Evolutionary conservation across 2,113 vertebrate species (phyloP).

Genomic region (Oryzias javanicus): DNA sequence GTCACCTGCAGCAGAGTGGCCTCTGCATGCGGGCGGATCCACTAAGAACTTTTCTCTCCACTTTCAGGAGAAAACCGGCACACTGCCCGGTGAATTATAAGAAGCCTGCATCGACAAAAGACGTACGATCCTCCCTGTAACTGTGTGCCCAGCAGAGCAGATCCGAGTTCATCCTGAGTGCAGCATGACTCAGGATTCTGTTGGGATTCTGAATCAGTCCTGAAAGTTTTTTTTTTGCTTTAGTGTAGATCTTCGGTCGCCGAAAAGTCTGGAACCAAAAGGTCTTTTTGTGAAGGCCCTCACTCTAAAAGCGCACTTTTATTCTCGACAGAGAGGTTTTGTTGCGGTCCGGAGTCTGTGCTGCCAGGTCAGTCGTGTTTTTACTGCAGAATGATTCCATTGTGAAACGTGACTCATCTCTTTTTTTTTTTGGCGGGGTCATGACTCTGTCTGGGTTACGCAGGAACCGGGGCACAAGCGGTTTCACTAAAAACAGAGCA

Average conservation of each 20-base stretch:
- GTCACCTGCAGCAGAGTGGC: conserved; percentile 27
- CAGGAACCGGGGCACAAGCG: background rate
- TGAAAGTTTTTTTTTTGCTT: conserved; percentile 19
- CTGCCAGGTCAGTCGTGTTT: conserved; percentile 12
- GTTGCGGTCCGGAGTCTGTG: conserved; percentile 9
- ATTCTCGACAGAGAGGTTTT: conserved; percentile 21
- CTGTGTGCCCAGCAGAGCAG: conserved; percentile 44
- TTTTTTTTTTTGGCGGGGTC: conserved; percentile 12
- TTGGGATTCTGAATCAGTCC: conserved; percentile 36
- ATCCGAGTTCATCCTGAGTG: conserved; percentile 41
- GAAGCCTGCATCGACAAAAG: conserved; percentile 28
- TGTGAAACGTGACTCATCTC: conserved; percentile 22
- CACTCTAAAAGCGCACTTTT: conserved; percentile 47
- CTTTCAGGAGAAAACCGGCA: conserved; percentile 15
- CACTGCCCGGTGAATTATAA: conserved; percentile 51
- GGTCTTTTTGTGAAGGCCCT: conserved; percentile 42
- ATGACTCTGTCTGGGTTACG: conserved; percentile 5
- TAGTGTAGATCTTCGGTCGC: conserved; percentile 17
- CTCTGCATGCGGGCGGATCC: conserved; percentile 26
- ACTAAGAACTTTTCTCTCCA: conserved; percentile 16
- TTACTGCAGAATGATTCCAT: conserved; percentile 12
- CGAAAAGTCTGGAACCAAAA: conserved; percentile 49
- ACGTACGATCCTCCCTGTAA: conserved; percentile 24
- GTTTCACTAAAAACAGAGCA: conserved; percentile 9
- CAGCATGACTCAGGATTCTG: conserved; percentile 18